These are phyloP conservation scores for Vidua macroura DNA, from an alignment of 2,113 vertebrate genomes.

Conservation along the genomic window DNA sequence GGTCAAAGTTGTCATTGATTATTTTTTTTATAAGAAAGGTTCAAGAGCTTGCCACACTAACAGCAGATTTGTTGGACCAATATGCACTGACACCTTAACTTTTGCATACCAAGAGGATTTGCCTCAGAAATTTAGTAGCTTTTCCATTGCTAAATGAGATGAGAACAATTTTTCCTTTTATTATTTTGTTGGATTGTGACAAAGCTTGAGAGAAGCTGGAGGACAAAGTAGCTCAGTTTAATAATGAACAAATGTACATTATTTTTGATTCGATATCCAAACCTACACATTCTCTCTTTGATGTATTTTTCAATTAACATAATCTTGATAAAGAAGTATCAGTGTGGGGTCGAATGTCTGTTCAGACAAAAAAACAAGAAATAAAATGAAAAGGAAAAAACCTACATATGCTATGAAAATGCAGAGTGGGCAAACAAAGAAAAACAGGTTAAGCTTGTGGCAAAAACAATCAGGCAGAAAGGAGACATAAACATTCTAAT, in stretches of 20 bases:
- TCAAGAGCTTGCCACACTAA: neutral
- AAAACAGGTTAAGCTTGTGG: constrained; percentile 2
- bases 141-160: neutral
- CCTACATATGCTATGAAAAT: neutral
- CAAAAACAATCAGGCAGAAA: neutral
- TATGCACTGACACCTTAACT: neutral
- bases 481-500: neutral
- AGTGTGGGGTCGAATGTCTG: neutral
- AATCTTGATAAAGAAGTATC: neutral
- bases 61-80: neutral
- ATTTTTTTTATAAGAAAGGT: neutral
- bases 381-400: neutral
- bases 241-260: neutral
- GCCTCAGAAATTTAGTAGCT: neutral
- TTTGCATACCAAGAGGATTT: neutral
- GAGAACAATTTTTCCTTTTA: neutral
- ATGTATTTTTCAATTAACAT: neutral
- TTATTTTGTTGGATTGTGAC: neutral
- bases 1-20: neutral
- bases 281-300: neutral
- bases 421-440: neutral
- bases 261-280: neutral
- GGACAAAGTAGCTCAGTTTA: neutral
- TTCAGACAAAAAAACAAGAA: neutral
- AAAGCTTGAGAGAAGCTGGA: neutral